Evolutionary conservation across 2,113 vertebrate species (phyloP).

Genomic region (Bagarius yarrelli): DNA sequence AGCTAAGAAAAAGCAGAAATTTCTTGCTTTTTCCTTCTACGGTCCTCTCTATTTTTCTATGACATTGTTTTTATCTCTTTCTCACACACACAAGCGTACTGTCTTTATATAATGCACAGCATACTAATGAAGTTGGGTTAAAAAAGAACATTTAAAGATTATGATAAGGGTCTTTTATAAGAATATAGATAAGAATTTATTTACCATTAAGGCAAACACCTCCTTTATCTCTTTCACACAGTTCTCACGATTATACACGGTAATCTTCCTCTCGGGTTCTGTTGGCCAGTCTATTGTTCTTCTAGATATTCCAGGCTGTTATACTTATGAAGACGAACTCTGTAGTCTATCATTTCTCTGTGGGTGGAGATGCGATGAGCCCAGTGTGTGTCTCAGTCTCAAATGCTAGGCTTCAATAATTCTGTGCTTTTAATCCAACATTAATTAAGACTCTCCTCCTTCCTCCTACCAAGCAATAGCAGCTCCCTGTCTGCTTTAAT

Average conservation of each 20-base stretch:
- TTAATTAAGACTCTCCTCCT: slow-evolving; percentile 51
- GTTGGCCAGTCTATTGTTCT: not conserved
- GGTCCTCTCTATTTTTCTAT: not conserved
- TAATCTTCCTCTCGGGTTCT: not conserved
- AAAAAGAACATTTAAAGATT: not conserved
- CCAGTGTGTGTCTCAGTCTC: slow-evolving; percentile 41
- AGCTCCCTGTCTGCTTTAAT: slow-evolving; percentile 39
- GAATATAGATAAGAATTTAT: not conserved
- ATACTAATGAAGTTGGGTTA: not conserved
- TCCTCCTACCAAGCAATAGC: slow-evolving; percentile 27
- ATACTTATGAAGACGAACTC: slow-evolving; percentile 40
- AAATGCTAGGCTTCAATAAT: slow-evolving; percentile 59
- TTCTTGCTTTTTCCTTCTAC: not conserved
- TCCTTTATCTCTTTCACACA: not conserved
- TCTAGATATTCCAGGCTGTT: not conserved
- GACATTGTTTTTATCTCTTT: not conserved
- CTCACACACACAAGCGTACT: not conserved
- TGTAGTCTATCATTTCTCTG: slow-evolving; percentile 47
- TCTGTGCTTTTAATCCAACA: slow-evolving; percentile 47
- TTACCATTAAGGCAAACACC: not conserved
- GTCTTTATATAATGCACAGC: not conserved
- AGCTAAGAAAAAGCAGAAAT: not conserved
- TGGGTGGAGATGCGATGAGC: slow-evolving; percentile 60
- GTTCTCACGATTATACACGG: too few species aligned
- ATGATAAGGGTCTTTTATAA: not conserved